Base-by-base conservation (phyloP, 2,888 invertebrate genomes). In the Carabus problematicus region DNA sequence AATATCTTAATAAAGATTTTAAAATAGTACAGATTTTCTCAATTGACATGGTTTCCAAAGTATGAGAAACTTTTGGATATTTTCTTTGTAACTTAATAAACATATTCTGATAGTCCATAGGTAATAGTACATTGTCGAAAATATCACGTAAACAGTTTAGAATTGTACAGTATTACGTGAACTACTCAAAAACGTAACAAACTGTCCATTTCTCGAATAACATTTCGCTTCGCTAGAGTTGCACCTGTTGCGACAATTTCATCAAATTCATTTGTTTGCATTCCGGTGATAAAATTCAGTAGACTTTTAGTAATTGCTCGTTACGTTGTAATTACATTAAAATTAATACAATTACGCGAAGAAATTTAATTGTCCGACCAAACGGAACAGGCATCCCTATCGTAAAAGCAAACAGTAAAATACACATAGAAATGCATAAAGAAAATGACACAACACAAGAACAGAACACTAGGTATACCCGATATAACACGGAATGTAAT, bases 201-300 rank as follows among this genome's bases (percentile, higher is more conserved):
- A 29, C 29, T 29, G 29, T 29, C 29, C 2, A 29, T 29, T 29
- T 29, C 29, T 29, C 29, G 29, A 45, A 11, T 12, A 45, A 45
- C 11, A 45, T 29, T 45, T 45, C 45, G 11, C 45, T n/a, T 45
- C 45, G 7, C n/a, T n/a, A n/a, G 3, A 3, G n/a, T 11, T 49
- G 41, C 63, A 66, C 66, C 66, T 66, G 66, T 66, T 66, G 66
- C 66, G 58, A 47, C 58, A 66, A 66, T 66, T 66, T 59, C 58
- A 59, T 66, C 66, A 66, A 66, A 66, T 66, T 66, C 66, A 66
- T 66, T 66, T 66, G 66, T 66, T 66, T 66, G 66, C 56, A 49
- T 64, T 64, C 19, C 43, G 52, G 59, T 66, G 47, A 66, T 66
- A 66, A 66, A 66, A 66, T 66, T 66, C 58, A 58, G 56, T 66